Percentiles rank a stretch among this genome's conserved stretches.
phyloP scores from a whole-genome alignment of 1,140 invertebrate genomes.

The Macrotrachela quadricornifera region DNA sequence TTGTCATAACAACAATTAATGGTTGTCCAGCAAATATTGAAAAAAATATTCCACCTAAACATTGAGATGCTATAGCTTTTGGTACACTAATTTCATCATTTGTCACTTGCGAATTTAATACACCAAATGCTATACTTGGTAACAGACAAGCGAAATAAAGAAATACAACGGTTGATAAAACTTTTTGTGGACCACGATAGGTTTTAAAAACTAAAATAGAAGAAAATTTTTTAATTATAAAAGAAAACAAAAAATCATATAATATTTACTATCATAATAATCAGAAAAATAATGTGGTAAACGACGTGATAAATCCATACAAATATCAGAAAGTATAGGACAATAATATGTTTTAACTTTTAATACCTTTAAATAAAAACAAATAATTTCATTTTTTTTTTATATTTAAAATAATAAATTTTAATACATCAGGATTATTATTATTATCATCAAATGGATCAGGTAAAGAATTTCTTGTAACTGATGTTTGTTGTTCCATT shows the following conservation, averaged over 20 bases:
- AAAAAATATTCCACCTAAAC: constrained; percentile 41
- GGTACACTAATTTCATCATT: constrained; percentile 40
- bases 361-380: background rate
- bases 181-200: constrained; percentile 35
- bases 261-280: constrained; percentile 33
- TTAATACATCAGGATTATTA: too few relatives aligned
- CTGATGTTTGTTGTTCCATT: too few relatives aligned
- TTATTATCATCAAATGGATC: too few relatives aligned
- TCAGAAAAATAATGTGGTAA: constrained; percentile 37
- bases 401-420: too few relatives aligned
- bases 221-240: background rate
- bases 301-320: constrained; percentile 32
- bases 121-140: constrained; percentile 44
- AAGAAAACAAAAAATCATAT: background rate
- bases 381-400: too few relatives aligned
- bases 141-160: constrained; percentile 45
- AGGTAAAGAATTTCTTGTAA: too few relatives aligned
- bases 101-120: constrained; percentile 42
- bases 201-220: constrained; percentile 29
- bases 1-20: constrained; percentile 42
- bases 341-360: constrained; percentile 9
- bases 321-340: constrained; percentile 31
- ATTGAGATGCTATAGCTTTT: constrained; percentile 42
- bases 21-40: constrained; percentile 42
- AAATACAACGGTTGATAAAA: constrained; percentile 40